Evolutionary conservation across 2,797 vertebrate species (phyloP), one percentile per base, ranked within the genome.

Genomic region (Ataeniobius toweri): DNA sequence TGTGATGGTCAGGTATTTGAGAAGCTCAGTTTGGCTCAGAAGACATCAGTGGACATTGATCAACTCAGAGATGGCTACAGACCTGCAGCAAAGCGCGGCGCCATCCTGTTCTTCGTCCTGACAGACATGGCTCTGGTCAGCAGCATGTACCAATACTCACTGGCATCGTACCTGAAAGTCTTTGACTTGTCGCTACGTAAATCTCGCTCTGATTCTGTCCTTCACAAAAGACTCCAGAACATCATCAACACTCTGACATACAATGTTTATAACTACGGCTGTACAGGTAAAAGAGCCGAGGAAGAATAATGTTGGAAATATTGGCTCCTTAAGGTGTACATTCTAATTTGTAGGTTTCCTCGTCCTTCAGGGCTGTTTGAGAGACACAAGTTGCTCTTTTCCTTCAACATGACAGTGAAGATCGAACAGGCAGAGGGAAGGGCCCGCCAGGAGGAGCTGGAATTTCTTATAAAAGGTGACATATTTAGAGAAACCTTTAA

Each of bases 61-160:
- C 92, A 90, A 59, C 96, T 99, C 80, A 95, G 98, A 48, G 97
- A 99, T 0, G 96, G 97, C 63, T 99, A 99, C 94, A 95, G 98
- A 73, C 97, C 97, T 0, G 97, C 97, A 0, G 98, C 98, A 46
- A 96, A 95, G 82, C 95, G 98, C 0, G 98, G 98, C 0, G 98
- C 98, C 65, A 95, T 99, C 79, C 93, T 99, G 79, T 99, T 99
- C 93, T 99, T 98, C 0, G 97, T 96, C 39, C 86, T 99, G 89
- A 96, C 98, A 0, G 98, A 99, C 90, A 98, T 99, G 98, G 96
- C 98, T 1, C 83, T 97, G 26, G 98, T 98, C 59, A 99, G 97
- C 89, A 94, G 93, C 88, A 99, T 99, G 98, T 99, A 99, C 90
- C 98, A 99, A 91, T 98, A 97, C 91, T 99, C 98, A 0, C 91